Conservation (phyloP, 2,113 vertebrate species). For the Chaenocephalus aceratus region DNA sequence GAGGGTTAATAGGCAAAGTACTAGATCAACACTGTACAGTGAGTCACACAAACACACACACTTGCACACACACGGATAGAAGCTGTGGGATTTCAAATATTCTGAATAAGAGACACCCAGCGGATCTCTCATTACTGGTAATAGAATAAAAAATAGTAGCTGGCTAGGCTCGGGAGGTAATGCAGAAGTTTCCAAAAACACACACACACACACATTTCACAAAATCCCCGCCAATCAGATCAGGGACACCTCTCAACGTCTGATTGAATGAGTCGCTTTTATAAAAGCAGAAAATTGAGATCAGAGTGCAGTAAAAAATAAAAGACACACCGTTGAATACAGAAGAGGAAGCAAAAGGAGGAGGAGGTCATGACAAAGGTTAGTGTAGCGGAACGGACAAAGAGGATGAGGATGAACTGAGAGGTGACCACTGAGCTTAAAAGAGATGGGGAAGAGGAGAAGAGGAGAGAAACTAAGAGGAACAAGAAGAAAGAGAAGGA, state of each 20-base stretch:
- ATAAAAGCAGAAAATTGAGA: slow-evolving; percentile 69
- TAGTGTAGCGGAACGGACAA: neutral
- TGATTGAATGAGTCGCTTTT: slow-evolving; percentile 80
- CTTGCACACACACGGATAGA: slow-evolving; percentile 11
- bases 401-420: neutral
- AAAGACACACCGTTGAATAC: slow-evolving; percentile 66
- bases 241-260: slow-evolving; percentile 74
- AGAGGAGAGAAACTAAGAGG: neutral
- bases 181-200: neutral
- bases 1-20: slow-evolving; percentile 32
- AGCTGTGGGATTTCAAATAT: slow-evolving; percentile 61
- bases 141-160: slow-evolving; percentile 50
- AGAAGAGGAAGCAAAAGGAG: slow-evolving; percentile 34
- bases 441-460: neutral
- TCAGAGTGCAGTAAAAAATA: slow-evolving; percentile 47
- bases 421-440: neutral
- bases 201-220: neutral
- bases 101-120: slow-evolving; percentile 61
- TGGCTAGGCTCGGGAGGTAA: slow-evolving; percentile 26
- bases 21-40: neutral
- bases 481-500: neutral
- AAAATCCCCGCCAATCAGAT: slow-evolving; percentile 65
- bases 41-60: slow-evolving; percentile 26
- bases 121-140: slow-evolving; percentile 54
- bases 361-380: neutral